Base-by-base conservation (phyloP, 2,888 invertebrate genomes). In the Drosophila pseudotalamancana region DNA sequence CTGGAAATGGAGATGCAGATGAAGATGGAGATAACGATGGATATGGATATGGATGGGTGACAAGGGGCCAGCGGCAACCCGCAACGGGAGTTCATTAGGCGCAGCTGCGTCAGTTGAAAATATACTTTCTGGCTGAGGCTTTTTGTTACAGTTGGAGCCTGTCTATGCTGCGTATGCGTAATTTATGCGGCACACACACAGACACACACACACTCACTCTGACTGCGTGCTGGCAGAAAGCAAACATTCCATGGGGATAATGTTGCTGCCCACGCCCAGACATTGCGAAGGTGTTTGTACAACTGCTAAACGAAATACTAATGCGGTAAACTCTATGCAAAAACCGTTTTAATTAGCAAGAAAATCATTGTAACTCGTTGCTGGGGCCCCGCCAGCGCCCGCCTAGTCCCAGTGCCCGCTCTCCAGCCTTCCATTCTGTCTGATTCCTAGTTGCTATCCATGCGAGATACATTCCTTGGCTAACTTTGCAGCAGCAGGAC, bases 261-360 rank as follows among this genome's bases (percentile, higher is more conserved):
- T 27, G 11, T 16, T 32, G 43, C 23, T 42, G 27, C 18, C 43
- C 51, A 32, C 32, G 31, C 61, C 31, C 72, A 71, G 66, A 76
- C 65, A 71, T 11, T 35, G 59, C 70, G 61, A 75, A 82, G 79
- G 84, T 82, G 82, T 67, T 75, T 82, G 87, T 75, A 68, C 68
- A 84, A 81, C 85, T 75, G 84, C 78, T 81, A 77, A 84, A 77
- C 87, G 81, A 77, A 82, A 87, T 85, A 82, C 87, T 87, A 83
- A 86, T 87, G 84, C 83, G 83, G 84, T 83, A 79, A 83, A 82
- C 88, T 87, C 66, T 82, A 85, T 82, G 88, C 74, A 89, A 88
- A 88, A 88, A 88, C 81, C 85, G 78, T 88, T 88, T 88, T 88
- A 88, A 89, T 88, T 89, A 89, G 89, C 85, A 83, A 72, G 69